A percentile compares a stretch with the other conserved stretches of the same genome.
Evolutionary conservation across 2,888 invertebrate species (phyloP).

Genomic region (Tenodera sinensis): DNA sequence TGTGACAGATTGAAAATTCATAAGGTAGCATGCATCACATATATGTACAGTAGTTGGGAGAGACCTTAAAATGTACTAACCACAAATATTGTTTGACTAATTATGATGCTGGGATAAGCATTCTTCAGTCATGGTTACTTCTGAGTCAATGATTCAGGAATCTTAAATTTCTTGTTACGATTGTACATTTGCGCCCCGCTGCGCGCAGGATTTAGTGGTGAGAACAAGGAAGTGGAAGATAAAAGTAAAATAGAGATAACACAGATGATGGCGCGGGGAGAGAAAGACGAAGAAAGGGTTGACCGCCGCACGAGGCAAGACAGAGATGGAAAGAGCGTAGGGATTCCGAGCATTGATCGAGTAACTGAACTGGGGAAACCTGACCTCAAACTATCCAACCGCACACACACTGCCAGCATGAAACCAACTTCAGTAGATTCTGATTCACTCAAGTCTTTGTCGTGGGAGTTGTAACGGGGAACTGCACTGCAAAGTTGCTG

Average conservation of each 20-base stretch:
- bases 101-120: too few relatives aligned
- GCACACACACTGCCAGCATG: neutral
- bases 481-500: neutral
- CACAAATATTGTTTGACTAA: too few relatives aligned
- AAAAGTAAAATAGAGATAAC: slow-evolving; percentile 3
- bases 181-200: neutral
- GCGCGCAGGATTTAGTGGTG: neutral
- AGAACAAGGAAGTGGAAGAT: neutral
- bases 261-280: neutral
- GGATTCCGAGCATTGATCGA: neutral
- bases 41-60: too few relatives aligned
- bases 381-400: neutral
- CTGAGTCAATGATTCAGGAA: neutral
- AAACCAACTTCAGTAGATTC: neutral
- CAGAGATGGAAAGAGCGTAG: neutral
- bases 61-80: too few relatives aligned
- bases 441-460: neutral
- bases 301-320: neutral
- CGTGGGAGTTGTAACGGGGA: neutral
- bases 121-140: too few relatives aligned
- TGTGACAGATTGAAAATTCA: too few relatives aligned
- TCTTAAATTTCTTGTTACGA: neutral
- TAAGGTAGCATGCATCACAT: too few relatives aligned
- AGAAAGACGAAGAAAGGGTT: slow-evolving; percentile 5
- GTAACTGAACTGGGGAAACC: neutral